Evolutionary conservation across 1,140 invertebrate genomes (phyloP).

Genomic region (Catajapyx aquilonaris): DNA sequence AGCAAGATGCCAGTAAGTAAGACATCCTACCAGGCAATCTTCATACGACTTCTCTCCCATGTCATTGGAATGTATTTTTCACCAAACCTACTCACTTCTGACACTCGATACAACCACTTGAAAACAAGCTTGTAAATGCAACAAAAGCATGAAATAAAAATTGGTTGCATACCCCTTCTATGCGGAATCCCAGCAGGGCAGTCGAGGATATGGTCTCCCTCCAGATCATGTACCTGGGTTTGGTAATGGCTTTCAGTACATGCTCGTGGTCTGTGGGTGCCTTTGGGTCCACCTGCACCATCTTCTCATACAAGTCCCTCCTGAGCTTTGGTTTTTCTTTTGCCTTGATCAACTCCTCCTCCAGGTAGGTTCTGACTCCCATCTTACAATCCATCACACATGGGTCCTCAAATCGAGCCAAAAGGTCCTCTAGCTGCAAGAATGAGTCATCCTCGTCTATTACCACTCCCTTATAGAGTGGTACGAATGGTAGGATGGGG

Average conservation of each 20-base stretch:
- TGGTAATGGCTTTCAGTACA: constrained; percentile 70
- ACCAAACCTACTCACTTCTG: too few relatives aligned
- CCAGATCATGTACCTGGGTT: constrained; percentile 91
- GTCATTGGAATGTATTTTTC: too few relatives aligned
- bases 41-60: not conserved
- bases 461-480: constrained; percentile 70
- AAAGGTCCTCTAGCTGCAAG: constrained; percentile 75
- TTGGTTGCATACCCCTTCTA: constrained; percentile 60
- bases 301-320: constrained; percentile 97
- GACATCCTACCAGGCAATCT: not conserved
- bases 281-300: constrained; percentile 79
- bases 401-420: constrained; percentile 71
- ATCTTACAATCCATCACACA: constrained; percentile 97
- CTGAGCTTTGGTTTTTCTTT: constrained; percentile 82
- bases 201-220: constrained; percentile 92
- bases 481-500: constrained; percentile 73
- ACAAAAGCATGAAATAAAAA: not conserved
- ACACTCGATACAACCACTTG: too few relatives aligned
- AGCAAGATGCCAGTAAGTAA: not conserved
- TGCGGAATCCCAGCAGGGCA: constrained; percentile 79
- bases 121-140: too few relatives aligned
- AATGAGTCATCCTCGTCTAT: constrained; percentile 59
- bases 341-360: constrained; percentile 82
- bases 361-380: constrained; percentile 80
- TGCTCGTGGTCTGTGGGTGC: constrained; percentile 84